Base-by-base conservation (phyloP, 2,888 invertebrate genomes). In the Boloria selene region DNA sequence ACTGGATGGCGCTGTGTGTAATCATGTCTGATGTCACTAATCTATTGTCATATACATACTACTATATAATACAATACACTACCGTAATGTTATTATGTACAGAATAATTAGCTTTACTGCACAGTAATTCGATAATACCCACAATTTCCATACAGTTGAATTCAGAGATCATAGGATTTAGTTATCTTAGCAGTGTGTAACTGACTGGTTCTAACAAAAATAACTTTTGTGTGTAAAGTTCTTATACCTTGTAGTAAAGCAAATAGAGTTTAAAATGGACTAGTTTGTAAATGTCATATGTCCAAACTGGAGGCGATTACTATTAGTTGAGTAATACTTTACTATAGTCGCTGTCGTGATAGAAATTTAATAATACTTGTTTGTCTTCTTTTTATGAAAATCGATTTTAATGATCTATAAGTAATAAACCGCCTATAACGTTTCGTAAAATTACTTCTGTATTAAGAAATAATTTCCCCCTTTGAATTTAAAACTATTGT, bases 71-170 rank as follows among this genome's bases (percentile, higher is more conserved):
- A 61, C 2, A 42, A 38, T n/a, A n/a, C n/a, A n/a, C n/a, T n/a
- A n/a, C n/a, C n/a, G n/a, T n/a, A n/a, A n/a, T n/a, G 47, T 56
- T 56, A 45, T 51, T 55, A 49, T 58, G 47, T 59, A 70, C 53
- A 64, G 62, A 67, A 70, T 70, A 64, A 67, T 67, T 61, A 59
- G 59, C 51, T 56, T 63, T 53, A 54, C 53, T 49, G 44, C 45
- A 45, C 56, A 58, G 50, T 67, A 67, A 69, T 71, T 63, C 65
- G 61, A 69, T 69, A 67, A 67, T 68, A 61, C 65, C 68, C 60
- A 55, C 49, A 65, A 69, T 70, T 68, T 70, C 65, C 68, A 65
- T 70, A 59, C 56, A 56, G 56, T 45, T 59, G 44, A 44, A 42
- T 62, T 56, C 58, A 61, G 62, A 58, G 47, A 69, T 70, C 61